Evolutionary conservation across 1,140 invertebrate genomes (phyloP), one percentile per base, ranked within the genome.

Genomic region (Penaeus vannamei): DNA sequence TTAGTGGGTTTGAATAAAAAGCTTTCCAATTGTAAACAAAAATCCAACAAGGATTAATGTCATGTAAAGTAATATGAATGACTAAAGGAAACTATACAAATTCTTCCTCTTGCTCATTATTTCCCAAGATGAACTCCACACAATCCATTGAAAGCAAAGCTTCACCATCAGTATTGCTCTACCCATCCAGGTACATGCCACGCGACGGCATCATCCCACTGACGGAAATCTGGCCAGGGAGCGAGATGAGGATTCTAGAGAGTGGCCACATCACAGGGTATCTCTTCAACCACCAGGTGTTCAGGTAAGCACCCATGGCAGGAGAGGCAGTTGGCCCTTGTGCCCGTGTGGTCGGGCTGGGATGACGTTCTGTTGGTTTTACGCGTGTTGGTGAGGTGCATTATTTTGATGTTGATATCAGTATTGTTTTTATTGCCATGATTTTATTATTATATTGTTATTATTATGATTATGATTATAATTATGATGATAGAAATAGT

Each of bases 221-320:
- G 32, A 95, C 96, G 91, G 95, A 98, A 90, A 95, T 99, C 86
- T 99, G 98, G 98, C 98, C 98, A 0, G 97, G 97, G 17, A 96
- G 95, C 66, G 96, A 97, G 93, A 95, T 99, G 84, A 95, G 97
- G 76, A 97, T 96, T 92, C 94, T 99, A 53, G 95, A 98, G 93
- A 95, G 96, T 76, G 98, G 98, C 0, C 98, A 99, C 93, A 96
- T 99, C 2, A 95, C 95, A 89, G 97, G 97, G 0, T 99, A 98
- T 93, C 94, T 99, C 79, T 94, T 97, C 85, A 95, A 98, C 92
- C 96, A 98, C 92, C 95, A 96, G 92, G 93, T 96, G 10, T 99
- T 99, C 93, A 96, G 97, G 97, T 97, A 94, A 91, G 91, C 88
- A 61, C 90, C 59, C 23, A 26, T 19, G 61, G 92, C 14, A 62